Evolutionary conservation across 2,797 vertebrate genomes (phyloP).

Genomic region (Sebastes ruberrimus): DNA sequence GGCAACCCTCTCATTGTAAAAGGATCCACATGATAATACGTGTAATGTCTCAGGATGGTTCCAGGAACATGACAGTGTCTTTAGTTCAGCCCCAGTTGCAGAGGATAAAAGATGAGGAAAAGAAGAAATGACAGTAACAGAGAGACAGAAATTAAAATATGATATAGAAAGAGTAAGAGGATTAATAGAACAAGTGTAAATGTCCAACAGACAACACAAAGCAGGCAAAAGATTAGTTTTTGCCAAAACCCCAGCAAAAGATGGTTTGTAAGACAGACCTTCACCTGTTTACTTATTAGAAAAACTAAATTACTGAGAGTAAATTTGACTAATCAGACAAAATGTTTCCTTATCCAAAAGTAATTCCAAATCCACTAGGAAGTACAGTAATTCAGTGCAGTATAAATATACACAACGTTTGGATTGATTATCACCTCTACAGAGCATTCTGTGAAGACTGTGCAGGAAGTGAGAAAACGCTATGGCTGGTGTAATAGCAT

Average conservation of each 20-base stretch:
- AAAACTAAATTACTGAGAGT: background rate
- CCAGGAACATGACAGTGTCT: background rate
- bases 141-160: background rate
- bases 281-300: background rate
- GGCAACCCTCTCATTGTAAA: background rate
- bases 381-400: background rate
- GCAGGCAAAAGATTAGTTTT: background rate
- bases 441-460: background rate
- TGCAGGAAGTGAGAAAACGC: background rate
- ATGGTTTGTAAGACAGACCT: too few relatives aligned
- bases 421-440: background rate
- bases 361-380: background rate
- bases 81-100: background rate
- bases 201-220: background rate
- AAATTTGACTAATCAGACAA: background rate
- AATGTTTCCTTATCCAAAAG: background rate
- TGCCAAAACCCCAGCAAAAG: too few relatives aligned
- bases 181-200: background rate
- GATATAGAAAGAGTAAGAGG: background rate
- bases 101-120: background rate
- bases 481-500: background rate
- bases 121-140: background rate
- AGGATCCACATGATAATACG: background rate
- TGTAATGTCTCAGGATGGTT: background rate
- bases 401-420: background rate